phyloP scores from a whole-genome alignment of 2,797 vertebrate species.

The Cirrhinus molitorella region DNA sequence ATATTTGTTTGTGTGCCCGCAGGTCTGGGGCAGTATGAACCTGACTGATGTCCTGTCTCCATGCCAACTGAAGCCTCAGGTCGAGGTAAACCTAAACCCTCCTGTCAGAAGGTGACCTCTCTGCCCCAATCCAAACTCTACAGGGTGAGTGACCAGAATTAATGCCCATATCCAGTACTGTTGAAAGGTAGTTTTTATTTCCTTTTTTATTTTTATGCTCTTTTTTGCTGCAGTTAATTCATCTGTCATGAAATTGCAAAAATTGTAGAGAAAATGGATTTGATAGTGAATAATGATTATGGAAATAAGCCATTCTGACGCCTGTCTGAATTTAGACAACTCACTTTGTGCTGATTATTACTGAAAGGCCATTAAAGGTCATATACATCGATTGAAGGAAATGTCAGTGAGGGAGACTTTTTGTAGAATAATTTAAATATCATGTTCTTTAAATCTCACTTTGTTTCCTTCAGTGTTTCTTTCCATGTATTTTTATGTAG shows the following conservation, averaged over 20 bases:
- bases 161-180: not conserved
- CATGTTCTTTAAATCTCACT: not conserved
- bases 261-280: not conserved
- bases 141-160: conserved; percentile 51
- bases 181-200: not conserved
- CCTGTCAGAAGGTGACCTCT: conserved; percentile 49
- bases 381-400: conserved; percentile 4
- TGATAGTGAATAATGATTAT: not conserved
- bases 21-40: conserved; percentile 47
- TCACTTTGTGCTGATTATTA: conserved; percentile 4
- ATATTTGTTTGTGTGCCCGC: conserved; percentile 41
- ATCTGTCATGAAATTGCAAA: not conserved
- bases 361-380: conserved; percentile 7
- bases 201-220: not conserved
- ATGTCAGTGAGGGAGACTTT: conserved; percentile 6
- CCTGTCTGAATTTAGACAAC: not conserved
- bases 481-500: not conserved
- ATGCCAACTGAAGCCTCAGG: conserved; percentile 28
- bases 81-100: conserved; percentile 27
- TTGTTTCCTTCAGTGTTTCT: not conserved
- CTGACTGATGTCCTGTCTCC: conserved; percentile 15
- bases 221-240: not conserved
- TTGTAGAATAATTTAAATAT: conserved; percentile 4
- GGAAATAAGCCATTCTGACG: not conserved
- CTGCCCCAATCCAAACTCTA: conserved; percentile 22